A percentile compares a stretch with the other conserved stretches of the same genome.
phyloP scores from a whole-genome alignment of 2,797 vertebrate genomes.

The Poecile montanus region DNA sequence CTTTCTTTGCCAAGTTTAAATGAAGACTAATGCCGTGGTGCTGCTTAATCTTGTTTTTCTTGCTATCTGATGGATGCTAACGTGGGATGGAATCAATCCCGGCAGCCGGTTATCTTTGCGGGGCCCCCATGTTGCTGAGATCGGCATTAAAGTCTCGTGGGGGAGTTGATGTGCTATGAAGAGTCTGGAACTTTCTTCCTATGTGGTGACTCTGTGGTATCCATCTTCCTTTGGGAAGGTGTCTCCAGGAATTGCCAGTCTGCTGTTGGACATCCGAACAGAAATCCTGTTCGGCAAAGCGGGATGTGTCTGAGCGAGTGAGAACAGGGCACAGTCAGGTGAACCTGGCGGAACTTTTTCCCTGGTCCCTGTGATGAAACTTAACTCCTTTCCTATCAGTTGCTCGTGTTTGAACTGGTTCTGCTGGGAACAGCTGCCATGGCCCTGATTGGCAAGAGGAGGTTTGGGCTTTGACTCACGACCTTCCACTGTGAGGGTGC shows the following conservation, averaged over 20 bases:
- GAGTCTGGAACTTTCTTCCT: not conserved
- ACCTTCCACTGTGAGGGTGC: accelerated
- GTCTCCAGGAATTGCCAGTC: not conserved
- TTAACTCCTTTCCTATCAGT: not conserved
- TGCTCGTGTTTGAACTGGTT: slow-evolving; percentile 39
- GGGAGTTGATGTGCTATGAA: not conserved
- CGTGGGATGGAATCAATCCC: slow-evolving; percentile 19
- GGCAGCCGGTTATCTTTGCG: slow-evolving; percentile 20
- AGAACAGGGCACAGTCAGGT: not conserved
- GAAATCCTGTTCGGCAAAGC: not conserved
- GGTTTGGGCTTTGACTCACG: not conserved
- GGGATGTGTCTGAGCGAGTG: not conserved
- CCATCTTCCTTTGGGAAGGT: not conserved
- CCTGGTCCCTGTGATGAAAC: not conserved
- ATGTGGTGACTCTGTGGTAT: accelerated
- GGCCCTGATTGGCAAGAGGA: not conserved
- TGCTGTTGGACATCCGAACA: accelerated
- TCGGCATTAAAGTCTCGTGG: not conserved
- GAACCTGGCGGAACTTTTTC: not conserved
- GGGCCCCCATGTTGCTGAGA: slow-evolving; percentile 15
- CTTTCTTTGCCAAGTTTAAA: slow-evolving; percentile 59
- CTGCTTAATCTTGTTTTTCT: slow-evolving; percentile 63
- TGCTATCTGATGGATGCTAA: slow-evolving; percentile 29
- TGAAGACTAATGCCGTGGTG: slow-evolving; percentile 32
- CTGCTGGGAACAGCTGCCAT: not conserved